These are phyloP conservation scores for Agonopterix heracliana DNA, from an alignment of 2,888 invertebrate species.

Conservation along the genomic window DNA sequence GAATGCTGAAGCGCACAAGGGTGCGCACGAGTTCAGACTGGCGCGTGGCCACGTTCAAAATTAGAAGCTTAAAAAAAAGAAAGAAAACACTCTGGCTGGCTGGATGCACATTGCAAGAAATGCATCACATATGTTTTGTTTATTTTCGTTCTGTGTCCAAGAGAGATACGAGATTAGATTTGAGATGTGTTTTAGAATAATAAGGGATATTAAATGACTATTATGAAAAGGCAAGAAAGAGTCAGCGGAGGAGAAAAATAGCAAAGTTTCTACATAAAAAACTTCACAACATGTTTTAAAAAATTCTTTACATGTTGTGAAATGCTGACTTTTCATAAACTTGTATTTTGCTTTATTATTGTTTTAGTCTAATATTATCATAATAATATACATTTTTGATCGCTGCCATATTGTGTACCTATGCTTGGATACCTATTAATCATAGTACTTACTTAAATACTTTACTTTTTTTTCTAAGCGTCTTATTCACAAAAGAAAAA, in stretches of 20 bases:
- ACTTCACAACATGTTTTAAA: no score
- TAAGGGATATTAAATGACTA: not conserved
- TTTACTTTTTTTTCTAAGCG: no score
- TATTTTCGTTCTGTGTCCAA: conserved; percentile 35
- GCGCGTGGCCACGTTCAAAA: conserved; percentile 67
- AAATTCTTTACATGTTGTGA: no score
- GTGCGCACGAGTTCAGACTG: conserved; percentile 59
- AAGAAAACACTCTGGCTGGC: conserved; percentile 51
- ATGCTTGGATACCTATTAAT: no score
- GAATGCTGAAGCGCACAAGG: conserved; percentile 52
- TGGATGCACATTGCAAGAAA: conserved; percentile 67
- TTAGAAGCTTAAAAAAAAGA: conserved; percentile 61
- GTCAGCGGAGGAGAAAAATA: not conserved
- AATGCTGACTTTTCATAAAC: no score
- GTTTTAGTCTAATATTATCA: no score
- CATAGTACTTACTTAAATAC: no score
- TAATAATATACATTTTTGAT: no score
- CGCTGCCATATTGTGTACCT: no score
- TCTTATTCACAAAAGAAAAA: no score
- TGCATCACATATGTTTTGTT: conserved; percentile 49
- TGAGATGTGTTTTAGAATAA: conserved; percentile 3
- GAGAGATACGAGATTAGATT: conserved; percentile 1
- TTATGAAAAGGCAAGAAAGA: not conserved
- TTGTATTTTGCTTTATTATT: no score
- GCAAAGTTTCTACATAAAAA: conserved; percentile 3